Percentiles rank a stretch among this genome's conserved stretches.
phyloP scores from a whole-genome alignment of 2,888 invertebrate species.

The Steinernema hermaphroditum region DNA sequence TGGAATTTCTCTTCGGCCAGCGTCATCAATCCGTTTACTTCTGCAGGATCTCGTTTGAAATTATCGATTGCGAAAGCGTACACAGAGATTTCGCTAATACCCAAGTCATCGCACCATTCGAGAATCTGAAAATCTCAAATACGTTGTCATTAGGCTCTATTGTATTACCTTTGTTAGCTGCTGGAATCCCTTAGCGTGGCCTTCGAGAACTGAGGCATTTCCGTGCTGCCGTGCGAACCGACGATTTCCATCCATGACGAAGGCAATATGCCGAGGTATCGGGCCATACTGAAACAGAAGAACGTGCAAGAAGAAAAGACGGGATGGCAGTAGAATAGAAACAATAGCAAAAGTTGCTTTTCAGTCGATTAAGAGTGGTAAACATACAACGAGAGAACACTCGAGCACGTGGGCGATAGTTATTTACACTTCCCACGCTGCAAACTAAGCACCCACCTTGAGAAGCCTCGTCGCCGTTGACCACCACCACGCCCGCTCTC shows the following conservation, averaged over 20 bases:
- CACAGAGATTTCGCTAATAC: constrained; percentile 89
- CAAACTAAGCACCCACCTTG: constrained; percentile 31
- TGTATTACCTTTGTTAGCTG: constrained; percentile 68
- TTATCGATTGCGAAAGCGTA: constrained; percentile 99
- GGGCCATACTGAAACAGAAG: constrained; percentile 59
- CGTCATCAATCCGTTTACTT: constrained; percentile 85
- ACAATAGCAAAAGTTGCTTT: too few species aligned
- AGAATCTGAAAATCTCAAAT: constrained; percentile 72
- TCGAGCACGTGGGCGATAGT: too few species aligned
- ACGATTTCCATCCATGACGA: constrained; percentile 98
- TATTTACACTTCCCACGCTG: too few species aligned
- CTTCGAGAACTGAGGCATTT: constrained; percentile 75
- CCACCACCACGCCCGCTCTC: constrained; percentile 28
- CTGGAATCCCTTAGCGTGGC: constrained; percentile 74
- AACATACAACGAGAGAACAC: too few species aligned
- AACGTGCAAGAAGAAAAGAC: too few species aligned
- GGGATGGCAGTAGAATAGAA: too few species aligned
- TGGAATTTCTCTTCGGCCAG: constrained; percentile 84
- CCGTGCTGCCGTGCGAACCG: constrained; percentile 83
- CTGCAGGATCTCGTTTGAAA: constrained; percentile 84
- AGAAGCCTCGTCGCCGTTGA: constrained; percentile 30
- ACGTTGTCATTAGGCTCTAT: neutral
- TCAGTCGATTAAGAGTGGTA: too few species aligned
- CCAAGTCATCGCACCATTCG: constrained; percentile 87
- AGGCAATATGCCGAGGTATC: constrained; percentile 87